Evolutionary conservation across 2,797 vertebrate species (phyloP), one percentile per base, ranked within the genome.

Genomic region (Neopelma chrysocephalum): DNA sequence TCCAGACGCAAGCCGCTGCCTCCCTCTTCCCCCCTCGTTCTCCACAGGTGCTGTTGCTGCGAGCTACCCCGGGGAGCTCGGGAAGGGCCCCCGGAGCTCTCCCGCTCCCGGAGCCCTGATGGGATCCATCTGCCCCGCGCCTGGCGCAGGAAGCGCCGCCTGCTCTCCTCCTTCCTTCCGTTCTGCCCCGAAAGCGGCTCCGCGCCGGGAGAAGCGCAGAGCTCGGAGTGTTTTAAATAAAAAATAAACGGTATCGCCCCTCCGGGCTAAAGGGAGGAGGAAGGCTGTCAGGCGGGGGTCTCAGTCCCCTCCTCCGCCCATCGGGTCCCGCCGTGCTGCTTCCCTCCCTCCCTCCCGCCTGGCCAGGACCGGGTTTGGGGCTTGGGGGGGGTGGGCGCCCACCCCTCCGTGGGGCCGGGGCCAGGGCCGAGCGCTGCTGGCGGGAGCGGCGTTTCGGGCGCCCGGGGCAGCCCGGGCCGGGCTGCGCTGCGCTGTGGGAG

Each of bases 61-160:
- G 14, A 53, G 15, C 43, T 21, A 1, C 31, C 29, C 56, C 27
- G 9, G 12, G 45, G 50, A 43, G 60, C 47, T 25, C 3, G 72
- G 85, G 27, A 7, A 29, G 25, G 29, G 48, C 47, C 25, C 22
- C 17, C 11, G 15, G 19, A 14, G 91, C 94, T 96, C 95, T 65
- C 82, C 36, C 43, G 22, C n/a, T 75, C 76, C 76, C 94, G 94
- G 96, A 93, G 43, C 65, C 29, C 78, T 82, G 89, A 94, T 96
- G 86, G 95, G 96, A 97, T 95, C 97, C 97, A 93, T 97, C 96
- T 96, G 97, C 80, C 89, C 93, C 91, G 61, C 94, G 80, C 93
- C 94, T 48, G 87, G 95, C 81, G 82, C 73, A 86, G 82, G 90
- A 91, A 93, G 77, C 80, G 61, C 62, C 32, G 11, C 61, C 78